Conservation (phyloP, 2,113 vertebrate genomes). For the Gracilinanus agilis region DNA sequence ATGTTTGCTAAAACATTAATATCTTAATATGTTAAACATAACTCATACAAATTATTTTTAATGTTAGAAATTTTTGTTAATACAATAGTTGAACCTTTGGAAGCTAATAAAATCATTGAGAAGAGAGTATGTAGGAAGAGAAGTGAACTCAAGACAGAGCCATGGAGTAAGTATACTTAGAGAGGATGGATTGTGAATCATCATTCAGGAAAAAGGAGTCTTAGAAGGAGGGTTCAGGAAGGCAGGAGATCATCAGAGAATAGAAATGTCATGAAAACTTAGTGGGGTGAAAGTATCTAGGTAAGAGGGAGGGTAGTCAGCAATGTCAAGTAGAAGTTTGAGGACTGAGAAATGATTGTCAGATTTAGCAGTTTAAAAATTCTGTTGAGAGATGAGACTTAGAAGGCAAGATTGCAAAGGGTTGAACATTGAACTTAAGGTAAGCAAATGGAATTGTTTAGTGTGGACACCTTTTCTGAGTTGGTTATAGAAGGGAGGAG, state of each 20-base stretch:
- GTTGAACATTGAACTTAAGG: background rate
- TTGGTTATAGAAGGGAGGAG: background rate
- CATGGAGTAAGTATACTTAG: background rate
- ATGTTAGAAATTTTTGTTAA: background rate
- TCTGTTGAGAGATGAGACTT: background rate
- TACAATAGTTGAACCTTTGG: background rate
- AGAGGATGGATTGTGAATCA: background rate
- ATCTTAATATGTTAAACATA: background rate
- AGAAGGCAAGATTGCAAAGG: background rate
- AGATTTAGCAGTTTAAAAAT: background rate
- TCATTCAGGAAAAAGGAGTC: background rate
- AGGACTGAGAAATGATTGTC: background rate
- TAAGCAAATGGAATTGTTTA: background rate
- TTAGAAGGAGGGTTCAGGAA: background rate
- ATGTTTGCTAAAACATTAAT: conserved; percentile 38
- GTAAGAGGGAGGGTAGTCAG: background rate
- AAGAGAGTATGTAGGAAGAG: background rate
- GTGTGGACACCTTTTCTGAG: background rate
- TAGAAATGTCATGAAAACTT: background rate
- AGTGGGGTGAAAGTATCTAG: background rate
- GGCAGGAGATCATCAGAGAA: background rate
- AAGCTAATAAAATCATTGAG: background rate
- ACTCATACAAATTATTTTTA: background rate
- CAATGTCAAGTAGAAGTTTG: background rate
- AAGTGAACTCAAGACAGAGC: background rate